These are phyloP conservation scores for Rhombomys opimus DNA, from an alignment of 2,113 vertebrate genomes.

Conservation along the genomic window DNA sequence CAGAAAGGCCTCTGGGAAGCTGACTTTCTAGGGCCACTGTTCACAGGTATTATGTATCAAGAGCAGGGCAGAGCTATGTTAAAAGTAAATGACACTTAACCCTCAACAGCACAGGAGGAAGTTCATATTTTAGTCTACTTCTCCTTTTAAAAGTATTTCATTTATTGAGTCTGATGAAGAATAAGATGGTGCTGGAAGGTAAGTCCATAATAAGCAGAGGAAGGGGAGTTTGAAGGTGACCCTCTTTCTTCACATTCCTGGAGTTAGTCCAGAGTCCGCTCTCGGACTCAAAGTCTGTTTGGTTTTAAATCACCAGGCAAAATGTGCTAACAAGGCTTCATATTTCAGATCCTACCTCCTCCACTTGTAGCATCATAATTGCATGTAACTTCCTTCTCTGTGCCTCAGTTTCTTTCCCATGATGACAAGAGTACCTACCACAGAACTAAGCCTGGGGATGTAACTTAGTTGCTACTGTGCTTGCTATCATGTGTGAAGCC, in stretches of 20 bases:
- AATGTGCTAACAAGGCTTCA: background rate
- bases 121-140: background rate
- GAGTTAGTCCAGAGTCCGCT: background rate
- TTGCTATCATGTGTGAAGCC: background rate
- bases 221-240: background rate
- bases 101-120: background rate
- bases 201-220: background rate
- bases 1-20: background rate
- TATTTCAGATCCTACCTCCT: background rate
- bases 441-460: background rate
- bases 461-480: background rate
- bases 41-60: background rate
- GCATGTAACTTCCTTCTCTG: background rate
- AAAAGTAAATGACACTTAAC: background rate
- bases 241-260: background rate
- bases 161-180: background rate
- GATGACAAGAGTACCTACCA: background rate
- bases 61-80: background rate
- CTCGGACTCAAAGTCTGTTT: background rate
- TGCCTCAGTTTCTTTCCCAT: background rate
- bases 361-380: background rate
- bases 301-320: background rate
- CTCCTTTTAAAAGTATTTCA: background rate
- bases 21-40: background rate
- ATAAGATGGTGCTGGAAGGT: background rate